A percentile compares a stretch with the other conserved stretches of the same genome.
These are phyloP conservation scores for Mustela lutreola DNA, from an alignment of 2,113 vertebrate species.

Conservation along the genomic window DNA sequence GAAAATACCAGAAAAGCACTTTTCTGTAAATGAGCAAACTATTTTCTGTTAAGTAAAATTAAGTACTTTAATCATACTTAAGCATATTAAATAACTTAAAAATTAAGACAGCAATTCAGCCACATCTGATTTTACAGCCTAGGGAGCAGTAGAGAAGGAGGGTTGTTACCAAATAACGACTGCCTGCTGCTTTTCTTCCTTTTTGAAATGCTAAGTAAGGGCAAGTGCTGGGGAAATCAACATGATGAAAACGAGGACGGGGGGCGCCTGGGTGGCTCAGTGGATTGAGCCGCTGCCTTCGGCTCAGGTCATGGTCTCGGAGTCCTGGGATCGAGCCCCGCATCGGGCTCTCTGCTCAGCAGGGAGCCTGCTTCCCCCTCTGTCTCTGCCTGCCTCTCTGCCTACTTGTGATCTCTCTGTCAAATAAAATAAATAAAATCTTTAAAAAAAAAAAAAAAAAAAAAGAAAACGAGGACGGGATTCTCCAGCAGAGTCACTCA, in stretches of 20 bases:
- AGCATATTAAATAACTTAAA: slow-evolving; percentile 52
- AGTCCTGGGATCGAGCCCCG: no score
- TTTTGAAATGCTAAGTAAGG: slow-evolving; percentile 53
- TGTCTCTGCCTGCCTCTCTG: no score
- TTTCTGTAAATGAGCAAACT: neutral
- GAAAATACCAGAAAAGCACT: slow-evolving; percentile 8
- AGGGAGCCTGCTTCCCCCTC: no score
- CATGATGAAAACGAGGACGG: neutral
- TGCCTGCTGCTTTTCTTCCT: neutral
- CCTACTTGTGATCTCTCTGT: no score
- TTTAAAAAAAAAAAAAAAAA: no score
- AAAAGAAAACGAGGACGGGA: neutral
- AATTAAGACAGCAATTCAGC: slow-evolving; percentile 26
- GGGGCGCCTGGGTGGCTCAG: no score
- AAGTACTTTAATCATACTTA: slow-evolving; percentile 46
- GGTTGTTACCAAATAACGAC: neutral
- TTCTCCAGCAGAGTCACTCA: neutral
- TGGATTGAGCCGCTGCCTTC: no score
- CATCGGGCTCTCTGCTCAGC: no score
- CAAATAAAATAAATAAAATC: no score
- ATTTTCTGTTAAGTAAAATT: slow-evolving; percentile 23
- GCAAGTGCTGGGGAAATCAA: neutral
- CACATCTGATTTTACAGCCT: neutral
- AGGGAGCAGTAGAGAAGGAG: neutral
- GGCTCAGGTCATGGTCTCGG: no score